Percentiles rank a stretch among this genome's conserved stretches.
phyloP scores from a whole-genome alignment of 2,797 vertebrate genomes.

The Sebastiscus tertius region DNA sequence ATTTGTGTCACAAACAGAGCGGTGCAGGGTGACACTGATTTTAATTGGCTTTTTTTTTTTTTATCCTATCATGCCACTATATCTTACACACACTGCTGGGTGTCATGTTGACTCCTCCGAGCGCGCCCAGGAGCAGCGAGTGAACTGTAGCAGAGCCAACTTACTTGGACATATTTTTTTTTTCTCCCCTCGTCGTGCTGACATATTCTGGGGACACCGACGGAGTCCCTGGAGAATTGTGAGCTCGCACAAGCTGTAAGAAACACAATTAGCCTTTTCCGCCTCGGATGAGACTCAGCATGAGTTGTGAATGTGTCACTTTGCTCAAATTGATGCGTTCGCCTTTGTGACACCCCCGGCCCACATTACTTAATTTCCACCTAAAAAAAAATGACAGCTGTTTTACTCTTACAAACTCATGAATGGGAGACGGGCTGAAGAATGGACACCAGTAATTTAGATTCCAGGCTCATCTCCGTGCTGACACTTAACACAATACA shows the following conservation, averaged over 20 bases:
- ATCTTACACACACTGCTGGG: conserved; percentile 38
- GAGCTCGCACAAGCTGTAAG: conserved; percentile 23
- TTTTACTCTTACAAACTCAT: conserved; percentile 25
- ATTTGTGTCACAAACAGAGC: conserved; percentile 30
- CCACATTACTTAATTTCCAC: conserved; percentile 12
- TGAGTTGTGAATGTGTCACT: conserved; percentile 17
- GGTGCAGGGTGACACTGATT: conserved; percentile 51
- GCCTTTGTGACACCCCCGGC: not conserved
- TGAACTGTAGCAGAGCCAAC: conserved; percentile 30
- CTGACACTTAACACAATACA: conserved; percentile 27
- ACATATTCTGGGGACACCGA: conserved; percentile 9
- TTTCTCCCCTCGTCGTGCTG: conserved; percentile 2
- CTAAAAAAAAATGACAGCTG: conserved; percentile 1
- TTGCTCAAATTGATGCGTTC: conserved; percentile 12
- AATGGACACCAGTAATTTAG: conserved; percentile 44
- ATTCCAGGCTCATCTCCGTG: conserved; percentile 44
- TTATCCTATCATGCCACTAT: conserved; percentile 32
- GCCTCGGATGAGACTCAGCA: conserved; percentile 10
- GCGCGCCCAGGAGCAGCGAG: conserved; percentile 33
- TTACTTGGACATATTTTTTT: conserved; percentile 31
- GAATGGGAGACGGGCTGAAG: conserved; percentile 13
- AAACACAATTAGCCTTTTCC: conserved; percentile 30
- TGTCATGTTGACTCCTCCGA: conserved; percentile 59
- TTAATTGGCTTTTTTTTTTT: conserved; percentile 61
- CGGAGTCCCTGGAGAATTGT: conserved; percentile 2